Conservation (phyloP, 2,888 invertebrate species). For the Mesoligia furuncula region DNA sequence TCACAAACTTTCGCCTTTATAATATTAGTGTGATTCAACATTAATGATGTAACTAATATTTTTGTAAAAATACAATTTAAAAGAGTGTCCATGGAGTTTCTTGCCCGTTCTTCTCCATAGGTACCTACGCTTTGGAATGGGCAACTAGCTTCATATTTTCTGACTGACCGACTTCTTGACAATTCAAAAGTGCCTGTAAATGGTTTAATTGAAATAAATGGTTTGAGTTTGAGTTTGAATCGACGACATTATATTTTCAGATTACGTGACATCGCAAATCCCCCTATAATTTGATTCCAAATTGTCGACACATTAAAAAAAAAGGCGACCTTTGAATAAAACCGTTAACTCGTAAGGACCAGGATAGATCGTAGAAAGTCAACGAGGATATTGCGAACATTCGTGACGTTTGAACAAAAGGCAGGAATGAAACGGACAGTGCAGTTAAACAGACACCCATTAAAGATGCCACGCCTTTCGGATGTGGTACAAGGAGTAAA, state of each 20-base stretch:
- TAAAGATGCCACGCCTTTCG: conserved; percentile 59
- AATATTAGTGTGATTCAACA: no score
- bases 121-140: no score
- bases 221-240: no score
- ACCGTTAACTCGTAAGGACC: neutral
- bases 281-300: neutral
- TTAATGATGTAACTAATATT: no score
- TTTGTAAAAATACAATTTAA: no score
- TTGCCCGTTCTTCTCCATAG: no score
- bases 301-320: neutral
- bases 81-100: no score
- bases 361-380: conserved; percentile 33
- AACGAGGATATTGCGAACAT: conserved; percentile 45
- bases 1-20: no score
- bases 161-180: no score
- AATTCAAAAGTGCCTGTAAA: no score
- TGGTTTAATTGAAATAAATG: no score
- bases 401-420: conserved; percentile 45
- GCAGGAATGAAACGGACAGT: conserved; percentile 48
- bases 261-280: neutral
- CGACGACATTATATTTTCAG: neutral
- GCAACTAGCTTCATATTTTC: no score
- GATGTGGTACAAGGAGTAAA: conserved; percentile 26
- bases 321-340: neutral
- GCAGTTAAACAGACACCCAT: conserved; percentile 60